Base-by-base conservation (phyloP, 2,797 vertebrate genomes). In the Capromys pilorides region DNA sequence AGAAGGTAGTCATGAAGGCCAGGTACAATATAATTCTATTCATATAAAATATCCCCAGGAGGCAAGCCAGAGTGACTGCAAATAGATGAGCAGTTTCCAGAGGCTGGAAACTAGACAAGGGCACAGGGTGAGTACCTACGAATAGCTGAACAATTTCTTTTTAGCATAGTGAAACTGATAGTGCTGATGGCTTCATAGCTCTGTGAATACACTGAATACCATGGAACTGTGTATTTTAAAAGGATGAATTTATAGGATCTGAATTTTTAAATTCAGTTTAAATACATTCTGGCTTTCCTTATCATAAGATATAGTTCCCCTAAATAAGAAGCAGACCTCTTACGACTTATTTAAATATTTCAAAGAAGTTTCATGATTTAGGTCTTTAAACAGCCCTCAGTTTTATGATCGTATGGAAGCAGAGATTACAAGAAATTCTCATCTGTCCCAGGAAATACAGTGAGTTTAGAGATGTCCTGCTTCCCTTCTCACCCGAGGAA, bases 361-460 rank as follows among this genome's bases (percentile, higher is more conserved):
- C n/a, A 62, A 86, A 86, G 33, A 87, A 36, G 4, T 90, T 84
- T 92, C 54, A 78, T 75, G 73, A 73, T 69, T 69, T n/a, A 64
- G 7, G 8, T 4, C 33, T 4, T 51, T 51, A 78, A 49, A 67
- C 18, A 18, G 10, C 33, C 16, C 33, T 36, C 73, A 61, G 64
- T 86, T 85, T 91, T 81, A 33, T 73, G 67, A 88, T 9, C 41
- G 75, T 7, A 12, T 85, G 36, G 33, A 49, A 22, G 82, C 66
- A 75, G 21, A 91, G 14, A 79, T 64, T 90, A 36, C 51, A 45
- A 45, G 81, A 49, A 49, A 10, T 54, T 33, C 33, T 69, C n/a
- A 6, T 67, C 6, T 79, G 66, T 24, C 7, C 36, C 86, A n/a
- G 54, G 79, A 61, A 77, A 39, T 49, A 39, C 59, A 91, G 51